These are phyloP conservation scores for Alloscopus bannaensis DNA, from an alignment of 2,888 invertebrate genomes.

Conservation along the genomic window DNA sequence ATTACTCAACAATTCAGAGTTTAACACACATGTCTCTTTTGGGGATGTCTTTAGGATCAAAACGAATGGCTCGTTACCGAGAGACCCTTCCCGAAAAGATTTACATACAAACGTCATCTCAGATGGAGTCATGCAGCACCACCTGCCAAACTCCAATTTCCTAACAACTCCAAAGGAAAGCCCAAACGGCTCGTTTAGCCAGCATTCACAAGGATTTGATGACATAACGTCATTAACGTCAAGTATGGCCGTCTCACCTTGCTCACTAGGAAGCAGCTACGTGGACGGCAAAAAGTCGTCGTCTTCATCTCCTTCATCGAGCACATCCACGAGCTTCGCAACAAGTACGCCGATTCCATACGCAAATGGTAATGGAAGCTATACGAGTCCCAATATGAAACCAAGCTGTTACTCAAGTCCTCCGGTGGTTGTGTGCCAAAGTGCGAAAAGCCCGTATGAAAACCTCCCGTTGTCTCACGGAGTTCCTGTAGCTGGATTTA, in stretches of 20 bases:
- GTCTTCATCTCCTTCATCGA: slow-evolving; percentile 51
- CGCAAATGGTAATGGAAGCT: slow-evolving; percentile 31
- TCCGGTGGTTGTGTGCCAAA: slow-evolving; percentile 33
- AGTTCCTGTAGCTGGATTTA: too few species aligned
- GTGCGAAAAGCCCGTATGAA: slow-evolving; percentile 74
- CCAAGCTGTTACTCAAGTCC: slow-evolving; percentile 9
- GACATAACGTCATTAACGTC: slow-evolving; percentile 40
- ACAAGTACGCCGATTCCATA: slow-evolving; percentile 63
- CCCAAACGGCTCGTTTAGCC: slow-evolving; percentile 24
- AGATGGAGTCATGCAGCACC: background rate
- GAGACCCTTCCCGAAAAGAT: slow-evolving; percentile 78
- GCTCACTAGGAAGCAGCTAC: slow-evolving; percentile 34
- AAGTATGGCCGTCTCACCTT: slow-evolving; percentile 46
- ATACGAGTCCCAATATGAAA: background rate
- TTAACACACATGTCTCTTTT: too few species aligned
- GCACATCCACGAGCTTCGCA: slow-evolving; percentile 60
- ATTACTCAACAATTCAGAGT: too few species aligned
- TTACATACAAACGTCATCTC: slow-evolving; percentile 13
- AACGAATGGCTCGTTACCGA: slow-evolving; percentile 91
- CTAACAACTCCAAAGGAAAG: slow-evolving; percentile 30
- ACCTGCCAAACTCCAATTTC: slow-evolving; percentile 28
- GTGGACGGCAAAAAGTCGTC: slow-evolving; percentile 50
- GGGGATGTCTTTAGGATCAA: slow-evolving; percentile 84
- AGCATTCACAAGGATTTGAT: slow-evolving; percentile 31
- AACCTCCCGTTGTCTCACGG: slow-evolving; percentile 73